Percentiles rank a stretch among this genome's conserved stretches.
phyloP scores from a whole-genome alignment of 2,113 vertebrate genomes.

The Bungarus multicinctus region DNA sequence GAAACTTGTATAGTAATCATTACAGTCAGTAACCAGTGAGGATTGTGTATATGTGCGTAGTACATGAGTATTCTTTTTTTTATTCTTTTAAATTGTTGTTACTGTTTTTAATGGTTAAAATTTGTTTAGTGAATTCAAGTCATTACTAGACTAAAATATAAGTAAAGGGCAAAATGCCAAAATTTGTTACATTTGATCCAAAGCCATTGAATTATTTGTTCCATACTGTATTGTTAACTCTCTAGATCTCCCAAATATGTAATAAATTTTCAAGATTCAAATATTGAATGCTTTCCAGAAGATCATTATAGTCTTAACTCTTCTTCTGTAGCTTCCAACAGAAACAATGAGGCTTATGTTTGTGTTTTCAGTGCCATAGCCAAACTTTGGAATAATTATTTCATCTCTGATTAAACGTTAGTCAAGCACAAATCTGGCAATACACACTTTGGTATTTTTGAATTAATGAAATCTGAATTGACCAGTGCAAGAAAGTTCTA shows the following conservation, averaged over 20 bases:
- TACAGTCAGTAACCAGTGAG: background rate
- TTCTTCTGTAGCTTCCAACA: slow-evolving; percentile 32
- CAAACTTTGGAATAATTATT: slow-evolving; percentile 57
- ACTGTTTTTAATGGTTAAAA: background rate
- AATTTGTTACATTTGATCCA: slow-evolving; percentile 1
- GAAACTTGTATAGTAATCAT: slow-evolving; percentile 9
- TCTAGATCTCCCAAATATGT: slow-evolving; percentile 1
- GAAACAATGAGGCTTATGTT: background rate
- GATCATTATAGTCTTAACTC: slow-evolving; percentile 40
- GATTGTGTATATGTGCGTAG: background rate
- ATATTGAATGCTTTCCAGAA: slow-evolving; percentile 48
- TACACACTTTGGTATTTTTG: slow-evolving; percentile 36
- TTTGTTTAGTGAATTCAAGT: background rate
- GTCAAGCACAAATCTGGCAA: slow-evolving; percentile 46
- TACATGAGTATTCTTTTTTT: background rate
- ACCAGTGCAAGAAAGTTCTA: slow-evolving; percentile 51
- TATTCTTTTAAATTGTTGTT: background rate
- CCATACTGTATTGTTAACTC: slow-evolving; percentile 15
- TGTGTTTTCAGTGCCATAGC: slow-evolving; percentile 33
- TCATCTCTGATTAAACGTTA: slow-evolving; percentile 52
- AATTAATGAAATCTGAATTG: slow-evolving; percentile 45
- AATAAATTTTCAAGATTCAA: slow-evolving; percentile 44
- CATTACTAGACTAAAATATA: background rate
- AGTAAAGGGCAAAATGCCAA: background rate
- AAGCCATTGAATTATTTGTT: slow-evolving; percentile 21